Base-by-base conservation (phyloP, 2,113 vertebrate species). In the Thunnus maccoyii region DNA sequence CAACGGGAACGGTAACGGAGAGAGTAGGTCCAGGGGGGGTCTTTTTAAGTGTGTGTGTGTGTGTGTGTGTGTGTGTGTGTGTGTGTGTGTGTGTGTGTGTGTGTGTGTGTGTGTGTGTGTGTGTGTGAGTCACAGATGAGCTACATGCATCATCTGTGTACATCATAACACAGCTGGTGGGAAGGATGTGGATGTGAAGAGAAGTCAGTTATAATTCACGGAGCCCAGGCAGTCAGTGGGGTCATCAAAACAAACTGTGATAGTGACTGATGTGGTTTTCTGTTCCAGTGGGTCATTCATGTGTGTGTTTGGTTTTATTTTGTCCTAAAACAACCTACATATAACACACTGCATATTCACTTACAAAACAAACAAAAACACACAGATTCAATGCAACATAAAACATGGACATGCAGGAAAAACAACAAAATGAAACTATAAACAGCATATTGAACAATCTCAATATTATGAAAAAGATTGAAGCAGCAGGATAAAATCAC, bases 1-100 rank as follows among this genome's bases (percentile, higher is more conserved):
- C 82, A 94, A 93, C 0, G 88, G 86, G 3, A 86, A 94, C 0
- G 92, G 93, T 41, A 91, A 96, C 1, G 95, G 94, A 67, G 94
- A 96, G 90, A 94, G 95, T 96, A 92, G 7, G 94, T 84, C 14
- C 1, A 32, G 10, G 14, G 3, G 4, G 27, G 9, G 20, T 14
- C 12, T 25, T 20, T 54, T 54, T n/a, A 16, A 54, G 32, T 67
- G 30, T 54, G 15, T 71, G 22, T 62, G 36, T 57, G 57, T 48
- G 44, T 22, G 30, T 62, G 11, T 72, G 69, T 50, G 36, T 57
- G 57, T 48, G 44, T 22, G 30, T 62, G 11, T 72, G 69, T 50
- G 32, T 67, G 30, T 54, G 15, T 71, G 22, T 62, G 36, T 57
- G 57, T 48, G 44, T 22, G 30, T 62, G 11, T 72, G 69, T 50